Conservation (phyloP, 2,113 vertebrate species). For the Gorsachius goisagi region DNA sequence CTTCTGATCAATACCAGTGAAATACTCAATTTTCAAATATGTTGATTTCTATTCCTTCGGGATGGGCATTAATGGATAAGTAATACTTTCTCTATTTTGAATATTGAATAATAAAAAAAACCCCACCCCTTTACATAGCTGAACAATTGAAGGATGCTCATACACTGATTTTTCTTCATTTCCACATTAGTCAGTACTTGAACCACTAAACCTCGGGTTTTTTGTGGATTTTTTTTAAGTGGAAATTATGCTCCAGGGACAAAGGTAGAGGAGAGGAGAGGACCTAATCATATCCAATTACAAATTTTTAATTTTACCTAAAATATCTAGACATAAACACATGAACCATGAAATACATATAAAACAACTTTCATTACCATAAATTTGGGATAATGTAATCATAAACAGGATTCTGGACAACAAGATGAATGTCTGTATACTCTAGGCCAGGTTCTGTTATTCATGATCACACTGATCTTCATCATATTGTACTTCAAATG, state of each 20-base stretch:
- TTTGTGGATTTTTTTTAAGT: background rate
- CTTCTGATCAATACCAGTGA: background rate
- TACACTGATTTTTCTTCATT: background rate
- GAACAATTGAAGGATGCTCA: background rate
- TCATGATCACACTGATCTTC: background rate
- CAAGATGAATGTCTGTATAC: background rate
- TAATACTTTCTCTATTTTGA: background rate
- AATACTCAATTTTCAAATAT: background rate
- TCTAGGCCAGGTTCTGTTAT: background rate
- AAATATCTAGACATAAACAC: background rate
- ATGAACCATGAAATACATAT: background rate
- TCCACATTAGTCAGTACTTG: background rate
- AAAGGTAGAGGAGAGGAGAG: background rate
- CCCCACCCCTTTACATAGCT: background rate
- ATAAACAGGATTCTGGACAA: background rate
- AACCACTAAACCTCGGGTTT: background rate
- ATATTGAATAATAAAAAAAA: background rate
- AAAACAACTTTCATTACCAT: background rate
- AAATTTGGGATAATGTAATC: background rate
- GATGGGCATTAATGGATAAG: background rate
- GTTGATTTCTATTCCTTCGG: background rate
- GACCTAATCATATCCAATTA: background rate
- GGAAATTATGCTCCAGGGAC: background rate
- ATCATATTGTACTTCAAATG: background rate
- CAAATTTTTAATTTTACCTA: background rate